Evolutionary conservation across 2,888 invertebrate species (phyloP), one percentile per base, ranked within the genome.

Genomic region (Pammene aurita): DNA sequence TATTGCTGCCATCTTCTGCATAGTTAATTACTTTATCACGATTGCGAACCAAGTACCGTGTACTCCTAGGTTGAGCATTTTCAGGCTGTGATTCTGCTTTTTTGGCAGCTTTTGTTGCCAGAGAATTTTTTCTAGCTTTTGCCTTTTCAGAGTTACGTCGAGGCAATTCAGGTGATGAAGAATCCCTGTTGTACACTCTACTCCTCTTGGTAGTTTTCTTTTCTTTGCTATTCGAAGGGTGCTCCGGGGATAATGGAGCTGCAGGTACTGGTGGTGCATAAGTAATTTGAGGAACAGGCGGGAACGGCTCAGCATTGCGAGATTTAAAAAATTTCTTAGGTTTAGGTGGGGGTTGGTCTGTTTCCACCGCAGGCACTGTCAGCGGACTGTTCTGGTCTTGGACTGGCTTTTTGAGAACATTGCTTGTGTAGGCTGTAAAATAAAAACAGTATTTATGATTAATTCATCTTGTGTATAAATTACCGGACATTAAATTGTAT

Each of bases 261-360:
- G 88, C 88, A 71, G 89, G 82, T 73, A 87, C 89, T 56, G 92
- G 90, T 65, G 93, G 92, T 69, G 93, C 93, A 84, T 92, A 93
- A 48, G 90, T 92, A 56, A 92, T 92, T 75, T 92, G 93, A 73
- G 93, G 93, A 71, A 92, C 90, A 72, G 90, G 87, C 70, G 94
- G 94, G 71, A 93, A 93, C 4, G 93, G 90, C 74, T 95, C 94
- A 18, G 94, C 93, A 87, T 96, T 96, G 63, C 96, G 95, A 81
- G 97, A 97, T 84, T 97, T 97, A 84, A 97, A 97, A 87, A 97
- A 97, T 84, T 97, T 97, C 83, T 97, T 96, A 55, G 97, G 97
- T 84, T 97, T 96, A 77, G 94, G 94, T 75, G 94, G 90, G 69
- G 93, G 88, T 74, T 91, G 88, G 66, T 90, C 92, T 72, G 93